Percentiles rank a stretch among this genome's conserved stretches.
These are phyloP conservation scores for Trimorus sp. DNA, from an alignment of 2,888 invertebrate genomes.

Conservation along the genomic window DNA sequence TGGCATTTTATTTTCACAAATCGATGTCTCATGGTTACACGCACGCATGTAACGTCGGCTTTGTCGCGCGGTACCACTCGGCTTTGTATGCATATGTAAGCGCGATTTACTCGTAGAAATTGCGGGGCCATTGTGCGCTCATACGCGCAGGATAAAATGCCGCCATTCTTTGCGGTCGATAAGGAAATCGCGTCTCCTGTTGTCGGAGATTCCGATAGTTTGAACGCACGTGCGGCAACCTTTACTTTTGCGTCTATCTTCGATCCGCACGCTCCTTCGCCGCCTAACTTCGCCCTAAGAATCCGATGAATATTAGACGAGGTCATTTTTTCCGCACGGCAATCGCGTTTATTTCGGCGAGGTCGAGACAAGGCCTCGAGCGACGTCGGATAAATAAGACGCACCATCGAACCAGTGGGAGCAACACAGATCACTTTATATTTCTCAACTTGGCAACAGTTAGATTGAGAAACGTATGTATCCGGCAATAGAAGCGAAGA, in stretches of 20 bases:
- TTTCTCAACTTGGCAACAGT: no score
- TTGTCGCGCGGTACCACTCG: constrained; percentile 70
- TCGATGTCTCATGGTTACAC: constrained; percentile 69
- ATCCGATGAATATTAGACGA: constrained; percentile 13
- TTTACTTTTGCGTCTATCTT: constrained; percentile 48
- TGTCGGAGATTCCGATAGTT: constrained; percentile 61
- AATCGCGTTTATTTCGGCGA: constrained; percentile 11
- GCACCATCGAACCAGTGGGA: no score
- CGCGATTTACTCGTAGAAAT: constrained; percentile 72
- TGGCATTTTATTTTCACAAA: constrained; percentile 73
- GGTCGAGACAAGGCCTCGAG: background rate
- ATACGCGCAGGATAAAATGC: constrained; percentile 57
- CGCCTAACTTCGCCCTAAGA: constrained; percentile 4
- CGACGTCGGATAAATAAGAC: no score
- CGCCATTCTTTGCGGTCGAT: constrained; percentile 69
- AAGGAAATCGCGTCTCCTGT: constrained; percentile 63
- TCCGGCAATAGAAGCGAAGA: no score
- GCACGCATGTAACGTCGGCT: constrained; percentile 65
- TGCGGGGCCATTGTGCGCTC: constrained; percentile 71
- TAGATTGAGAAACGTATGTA: no score
- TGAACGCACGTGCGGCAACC: constrained; percentile 50
- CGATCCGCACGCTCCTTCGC: constrained; percentile 33
- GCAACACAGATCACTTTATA: no score
- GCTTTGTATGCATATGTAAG: constrained; percentile 77
- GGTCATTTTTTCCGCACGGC: constrained; percentile 3